These are phyloP conservation scores for Pseudorasbora parva DNA, from an alignment of 2,113 vertebrate genomes.

Conservation along the genomic window DNA sequence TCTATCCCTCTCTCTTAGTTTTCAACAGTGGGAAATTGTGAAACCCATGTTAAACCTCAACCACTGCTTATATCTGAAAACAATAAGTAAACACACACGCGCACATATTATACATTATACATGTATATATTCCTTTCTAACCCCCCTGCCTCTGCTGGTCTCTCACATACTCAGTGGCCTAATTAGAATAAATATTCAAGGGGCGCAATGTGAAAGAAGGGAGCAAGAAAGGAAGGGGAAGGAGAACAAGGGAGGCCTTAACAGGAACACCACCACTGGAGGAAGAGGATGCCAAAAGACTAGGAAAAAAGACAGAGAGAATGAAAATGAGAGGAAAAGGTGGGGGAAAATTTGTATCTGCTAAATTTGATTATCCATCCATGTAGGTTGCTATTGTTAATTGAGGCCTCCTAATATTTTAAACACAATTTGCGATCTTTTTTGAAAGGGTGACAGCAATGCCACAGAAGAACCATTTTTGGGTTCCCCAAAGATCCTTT, in stretches of 20 bases:
- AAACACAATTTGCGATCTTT: too few relatives aligned
- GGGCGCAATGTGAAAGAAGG: constrained; percentile 55
- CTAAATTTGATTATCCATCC: not conserved
- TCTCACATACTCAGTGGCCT: constrained; percentile 64
- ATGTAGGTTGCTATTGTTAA: too few relatives aligned
- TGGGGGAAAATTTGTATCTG: constrained; percentile 8
- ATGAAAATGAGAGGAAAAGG: not conserved
- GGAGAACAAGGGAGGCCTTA: constrained; percentile 13
- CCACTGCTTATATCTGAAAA: constrained; percentile 59
- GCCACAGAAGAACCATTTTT: too few relatives aligned
- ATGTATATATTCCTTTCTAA: constrained; percentile 31
- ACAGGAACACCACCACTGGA: constrained; percentile 25
- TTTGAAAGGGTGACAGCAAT: too few relatives aligned
- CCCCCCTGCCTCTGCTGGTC: constrained; percentile 55
- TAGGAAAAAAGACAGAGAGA: not conserved
- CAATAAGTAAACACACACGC: too few relatives aligned
- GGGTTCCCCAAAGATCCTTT: too few relatives aligned
- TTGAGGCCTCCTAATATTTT: too few relatives aligned
- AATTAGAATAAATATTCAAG: constrained; percentile 79
- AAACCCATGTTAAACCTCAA: constrained; percentile 60
- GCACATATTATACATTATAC: too few relatives aligned
- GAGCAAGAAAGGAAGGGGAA: constrained; percentile 57
- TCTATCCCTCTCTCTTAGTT: constrained; percentile 59
- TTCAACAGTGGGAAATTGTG: constrained; percentile 67
- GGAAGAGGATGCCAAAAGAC: constrained; percentile 9